These are phyloP conservation scores for Lepeophtheirus salmonis DNA, from an alignment of 1,140 invertebrate species.

Conservation along the genomic window DNA sequence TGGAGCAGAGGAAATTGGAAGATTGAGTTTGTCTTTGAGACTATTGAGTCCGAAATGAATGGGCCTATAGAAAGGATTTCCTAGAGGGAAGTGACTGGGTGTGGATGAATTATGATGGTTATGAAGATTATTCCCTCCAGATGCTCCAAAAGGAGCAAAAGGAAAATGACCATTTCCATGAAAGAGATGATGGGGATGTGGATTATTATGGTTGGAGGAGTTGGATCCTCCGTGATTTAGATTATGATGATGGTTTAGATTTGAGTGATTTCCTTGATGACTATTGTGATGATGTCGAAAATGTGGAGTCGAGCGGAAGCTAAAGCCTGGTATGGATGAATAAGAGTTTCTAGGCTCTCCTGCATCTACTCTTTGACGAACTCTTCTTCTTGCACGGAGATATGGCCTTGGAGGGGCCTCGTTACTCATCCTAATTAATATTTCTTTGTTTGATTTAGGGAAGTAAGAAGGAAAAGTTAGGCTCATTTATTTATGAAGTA, in stretches of 20 bases:
- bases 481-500: constrained; percentile 22
- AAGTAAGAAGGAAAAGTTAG: constrained; percentile 55
- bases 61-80: not conserved
- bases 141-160: constrained; percentile 29
- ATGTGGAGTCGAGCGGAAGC: constrained; percentile 54
- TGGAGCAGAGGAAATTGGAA: too few relatives aligned
- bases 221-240: constrained; percentile 20
- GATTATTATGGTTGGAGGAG: constrained; percentile 28
- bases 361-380: constrained; percentile 80
- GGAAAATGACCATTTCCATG: too few relatives aligned
- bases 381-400: constrained; percentile 33
- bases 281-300: constrained; percentile 22
- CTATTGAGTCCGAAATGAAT: not conserved
- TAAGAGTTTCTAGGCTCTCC: constrained; percentile 78
- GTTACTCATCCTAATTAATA: too few relatives aligned
- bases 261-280: not conserved
- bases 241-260: not conserved
- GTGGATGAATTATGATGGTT: constrained; percentile 42
- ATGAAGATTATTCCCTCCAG: constrained; percentile 32
- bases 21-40: not conserved
- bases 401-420: constrained; percentile 23
- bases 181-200: too few relatives aligned
- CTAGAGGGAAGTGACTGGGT: constrained; percentile 48
- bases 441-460: constrained; percentile 73
- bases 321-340: constrained; percentile 64